These are phyloP conservation scores for Holacanthella duospinosa DNA, from an alignment of 2,888 invertebrate species.

Conservation along the genomic window DNA sequence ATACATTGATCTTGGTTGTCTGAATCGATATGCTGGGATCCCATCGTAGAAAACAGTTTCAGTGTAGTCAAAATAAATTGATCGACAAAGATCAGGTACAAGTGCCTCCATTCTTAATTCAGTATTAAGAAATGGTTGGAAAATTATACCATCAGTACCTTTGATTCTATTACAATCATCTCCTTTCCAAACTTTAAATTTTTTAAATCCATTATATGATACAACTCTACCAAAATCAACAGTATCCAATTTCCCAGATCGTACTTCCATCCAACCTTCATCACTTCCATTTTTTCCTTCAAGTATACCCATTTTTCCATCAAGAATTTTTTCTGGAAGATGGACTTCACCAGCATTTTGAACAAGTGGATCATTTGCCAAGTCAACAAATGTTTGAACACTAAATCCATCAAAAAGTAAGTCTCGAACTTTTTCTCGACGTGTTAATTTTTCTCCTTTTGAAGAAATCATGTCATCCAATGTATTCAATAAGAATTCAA, in stretches of 20 bases:
- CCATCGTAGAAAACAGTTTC: conserved; percentile 4
- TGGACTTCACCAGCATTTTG: conserved; percentile 14
- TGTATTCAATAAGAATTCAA: conserved; percentile 23
- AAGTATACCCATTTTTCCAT: conserved; percentile 16
- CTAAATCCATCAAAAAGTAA: conserved; percentile 31
- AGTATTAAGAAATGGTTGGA: conserved; percentile 38
- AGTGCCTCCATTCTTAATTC: conserved; percentile 38
- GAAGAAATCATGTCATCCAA: conserved; percentile 24
- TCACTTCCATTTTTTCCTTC: conserved; percentile 19
- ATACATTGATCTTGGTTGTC: conserved; percentile 5
- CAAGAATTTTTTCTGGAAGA: conserved; percentile 4
- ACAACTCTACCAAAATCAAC: conserved; percentile 21
- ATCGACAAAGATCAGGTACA: conserved; percentile 41
- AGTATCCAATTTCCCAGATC: conserved; percentile 22
- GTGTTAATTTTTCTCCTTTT: conserved; percentile 28
- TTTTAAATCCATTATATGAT: conserved; percentile 21
- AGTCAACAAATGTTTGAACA: conserved; percentile 24
- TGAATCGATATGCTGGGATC: neutral
- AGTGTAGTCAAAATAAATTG: conserved; percentile 45
- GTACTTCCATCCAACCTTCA: conserved; percentile 16
- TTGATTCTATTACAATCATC: conserved; percentile 39
- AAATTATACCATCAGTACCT: conserved; percentile 36
- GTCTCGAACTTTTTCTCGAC: conserved; percentile 26
- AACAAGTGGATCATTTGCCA: conserved; percentile 23
- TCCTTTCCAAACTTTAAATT: conserved; percentile 27